Evolutionary conservation across 2,797 vertebrate genomes (phyloP), one percentile per base, ranked within the genome.

Genomic region (Apodemus agrarius): DNA sequence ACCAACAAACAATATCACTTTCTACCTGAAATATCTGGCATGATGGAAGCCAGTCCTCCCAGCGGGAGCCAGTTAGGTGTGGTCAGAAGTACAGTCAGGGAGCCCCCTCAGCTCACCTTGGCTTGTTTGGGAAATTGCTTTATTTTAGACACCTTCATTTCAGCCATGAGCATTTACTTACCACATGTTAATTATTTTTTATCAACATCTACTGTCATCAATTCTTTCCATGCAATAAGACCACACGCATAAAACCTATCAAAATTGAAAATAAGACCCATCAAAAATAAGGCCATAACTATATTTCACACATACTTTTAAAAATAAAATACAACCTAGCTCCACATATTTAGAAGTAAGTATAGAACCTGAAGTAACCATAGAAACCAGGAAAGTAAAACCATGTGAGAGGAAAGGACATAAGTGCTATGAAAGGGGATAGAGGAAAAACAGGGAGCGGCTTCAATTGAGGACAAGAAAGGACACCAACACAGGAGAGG

Each of bases 101-200:
- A 24, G 65, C 49, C 43, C 0, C 65, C 11, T 67, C 54, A 14
- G 9, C n/a, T 74, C 43, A 69, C 52, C 76, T 94, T 24, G 16
- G 17, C 37, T 89, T 75, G 16, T 16, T 90, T 65, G 6, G 8
- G 43, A 96, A 93, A 94, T 72, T 12, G 52, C 7, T 37, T 93
- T 85, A 34, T 76, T 63, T 57, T 46, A 94, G 90, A 89, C 49
- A 95, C 14, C 29, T 95, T 89, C 16, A n/a, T 89, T 95, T 81
- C 54, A n/a, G 34, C 43, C 82, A 75, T 13, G 57, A 89, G 43
- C 40, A 63, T 52, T 94, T 94, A 91, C 67, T 94, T 91, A 93
- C 52, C 79, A 90, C 31, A 95, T 61, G 31, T 86, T 90, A 43
- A 81, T 96, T 96, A 80, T 31, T 43, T 96, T 85, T 89, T 74